Base-by-base conservation (phyloP, 2,888 invertebrate genomes). In the Charanyca ferruginea region DNA sequence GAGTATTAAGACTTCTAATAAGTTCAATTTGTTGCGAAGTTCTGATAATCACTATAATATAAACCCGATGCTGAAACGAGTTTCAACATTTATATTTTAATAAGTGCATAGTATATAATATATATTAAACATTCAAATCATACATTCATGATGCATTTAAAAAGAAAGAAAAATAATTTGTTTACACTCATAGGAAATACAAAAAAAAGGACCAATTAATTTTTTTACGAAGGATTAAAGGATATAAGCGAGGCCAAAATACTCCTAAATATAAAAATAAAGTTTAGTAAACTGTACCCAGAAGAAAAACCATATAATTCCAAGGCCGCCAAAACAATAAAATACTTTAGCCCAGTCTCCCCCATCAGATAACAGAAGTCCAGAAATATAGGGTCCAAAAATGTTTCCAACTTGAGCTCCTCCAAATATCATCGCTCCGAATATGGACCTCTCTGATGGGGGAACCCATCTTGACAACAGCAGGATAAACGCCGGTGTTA, bases 401-500 rank as follows among this genome's bases (percentile, higher is more conserved):
- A 96, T 93, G 54, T 96, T 96, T 16, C 96, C 96, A 20, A 96
- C 83, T 84, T 96, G 95, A 3, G 96, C 95, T 0, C 96, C 96
- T 32, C 96, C 96, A 64, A 96, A 96, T 60, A 96, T 96, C 87
- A 97, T 94, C 1, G 96, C 96, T 0, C 96, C 96, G 45, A 96
- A 92, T 48, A 94, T 87, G 5, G 96, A 96, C 38, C 96, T 87
- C 78, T 97, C 97, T 5, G 92, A 83, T 0, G 96, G 95, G 0
- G 96, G 96, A 0, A 96, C 95, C 97, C 97, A 97, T 82, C 96
- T 91, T 0, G 96, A 96, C 72, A 97, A 86, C 9, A 97, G 83
- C 1, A 96, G 90, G 13, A 96, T 96, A 88, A 97, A 96, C 0
- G 97, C 97, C 49, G 96, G 96, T 69, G 96, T 96, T 1, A 96